phyloP scores from a whole-genome alignment of 1,140 invertebrate genomes.

The Lutraria rhynchaena region DNA sequence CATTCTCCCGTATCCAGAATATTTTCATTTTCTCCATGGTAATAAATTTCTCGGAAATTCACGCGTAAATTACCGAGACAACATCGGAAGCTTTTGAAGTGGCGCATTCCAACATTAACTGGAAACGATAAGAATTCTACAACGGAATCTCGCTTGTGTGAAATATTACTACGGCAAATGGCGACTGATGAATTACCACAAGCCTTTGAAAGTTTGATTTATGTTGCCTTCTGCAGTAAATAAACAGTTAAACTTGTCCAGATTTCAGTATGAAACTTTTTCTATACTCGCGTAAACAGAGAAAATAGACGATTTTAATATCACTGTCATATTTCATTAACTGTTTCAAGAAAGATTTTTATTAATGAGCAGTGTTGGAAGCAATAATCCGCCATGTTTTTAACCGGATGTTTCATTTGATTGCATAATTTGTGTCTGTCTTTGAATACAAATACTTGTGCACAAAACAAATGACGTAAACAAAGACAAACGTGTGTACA shows the following conservation, averaged over 20 bases:
- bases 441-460: neutral
- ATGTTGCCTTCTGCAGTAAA: slow-evolving; percentile 41
- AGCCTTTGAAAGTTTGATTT: slow-evolving; percentile 41
- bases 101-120: slow-evolving; percentile 35
- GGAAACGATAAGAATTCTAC: slow-evolving; percentile 30
- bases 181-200: slow-evolving; percentile 41
- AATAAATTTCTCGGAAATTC: slow-evolving; percentile 30
- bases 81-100: slow-evolving; percentile 43
- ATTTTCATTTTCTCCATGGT: slow-evolving; percentile 30
- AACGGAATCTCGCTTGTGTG: neutral
- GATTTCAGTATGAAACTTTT: neutral
- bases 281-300: slow-evolving; percentile 19
- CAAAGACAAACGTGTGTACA: too few relatives aligned
- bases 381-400: slow-evolving; percentile 3
- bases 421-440: neutral
- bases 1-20: slow-evolving; percentile 19
- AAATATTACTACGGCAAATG: slow-evolving; percentile 24
- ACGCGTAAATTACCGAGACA: slow-evolving; percentile 46
- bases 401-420: neutral
- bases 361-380: slow-evolving; percentile 37
- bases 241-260: slow-evolving; percentile 31
- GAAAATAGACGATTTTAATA: slow-evolving; percentile 15
- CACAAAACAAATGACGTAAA: neutral
- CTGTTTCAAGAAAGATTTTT: slow-evolving; percentile 16
- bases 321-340: slow-evolving; percentile 48